Evolutionary conservation across 2,888 invertebrate species (phyloP), one percentile per base, ranked within the genome.

Genomic region (Stratiomys singularior): DNA sequence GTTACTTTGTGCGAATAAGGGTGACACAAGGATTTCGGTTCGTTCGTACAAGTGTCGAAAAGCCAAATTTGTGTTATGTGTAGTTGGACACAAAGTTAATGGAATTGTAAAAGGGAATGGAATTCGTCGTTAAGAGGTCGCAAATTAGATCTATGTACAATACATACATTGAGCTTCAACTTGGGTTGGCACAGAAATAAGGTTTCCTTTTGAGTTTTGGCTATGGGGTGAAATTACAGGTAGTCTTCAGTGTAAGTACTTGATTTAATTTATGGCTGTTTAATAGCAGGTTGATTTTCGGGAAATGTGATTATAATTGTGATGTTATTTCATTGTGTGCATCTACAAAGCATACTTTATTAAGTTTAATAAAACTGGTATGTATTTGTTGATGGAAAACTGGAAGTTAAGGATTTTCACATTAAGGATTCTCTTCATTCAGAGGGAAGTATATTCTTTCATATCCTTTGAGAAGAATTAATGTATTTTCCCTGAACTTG

Each of bases 81-180:
- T 63, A 63, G 66, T 64, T 66, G 47, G 64, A 77, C 67, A 18
- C 64, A 67, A 77, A 77, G 77, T 77, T 77, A 67, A 77, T 77
- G 56, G 67, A 66, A 56, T 30, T 47, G 27, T 27, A 64, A 67
- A 30, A 30, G 77, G 77, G 77, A 67, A 56, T 67, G 30, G 56
- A 52, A 56, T 47, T 5, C 56, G 25, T 58, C 28, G 47, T 64
- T 64, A 76, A 64, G 76, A 76, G 76, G 76, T 63, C 76, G 76
- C 64, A 76, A 76, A 76, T 64, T 74, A 60, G 74, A 60, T 37
- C 46, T 37, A 27, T 13, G 13, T 44, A 46, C 4, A 9, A 52
- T 9, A 37, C 37, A 37, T 37, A 37, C 37, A 9, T 37, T 37
- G 52, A n/a, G 52, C 15, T 52, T 4, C 52, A 52, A 13, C 3